These are phyloP conservation scores for Epizoanthus rinbou DNA, from an alignment of 92 coral and sea anemone genomes.

Conservation along the genomic window DNA sequence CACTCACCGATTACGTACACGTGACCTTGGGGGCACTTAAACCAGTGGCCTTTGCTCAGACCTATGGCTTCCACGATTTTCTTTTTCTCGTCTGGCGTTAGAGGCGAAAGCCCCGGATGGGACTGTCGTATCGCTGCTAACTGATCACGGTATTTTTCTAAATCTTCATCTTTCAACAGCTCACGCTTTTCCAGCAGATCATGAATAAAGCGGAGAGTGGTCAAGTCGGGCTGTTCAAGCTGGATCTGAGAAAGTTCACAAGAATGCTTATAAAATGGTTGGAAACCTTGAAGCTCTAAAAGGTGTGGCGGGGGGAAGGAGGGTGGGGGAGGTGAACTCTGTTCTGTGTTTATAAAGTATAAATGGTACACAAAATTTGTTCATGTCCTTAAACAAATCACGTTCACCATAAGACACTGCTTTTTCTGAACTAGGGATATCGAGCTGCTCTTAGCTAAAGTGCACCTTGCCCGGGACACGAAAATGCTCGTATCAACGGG, in stretches of 20 bases:
- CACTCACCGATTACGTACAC: slow-evolving; percentile 81
- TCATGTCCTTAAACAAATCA: no score
- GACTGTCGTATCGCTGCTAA: slow-evolving; percentile 11
- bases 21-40: slow-evolving; percentile 87
- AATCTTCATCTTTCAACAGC: slow-evolving; percentile 51
- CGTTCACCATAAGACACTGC: no score
- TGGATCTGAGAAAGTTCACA: background rate
- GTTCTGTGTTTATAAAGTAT: no score
- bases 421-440: no score
- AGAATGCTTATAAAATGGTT: no score
- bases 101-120: slow-evolving; percentile 41
- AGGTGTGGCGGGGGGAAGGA: no score
- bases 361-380: no score
- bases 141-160: slow-evolving; percentile 44
- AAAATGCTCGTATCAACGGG: no score
- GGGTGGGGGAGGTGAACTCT: no score
- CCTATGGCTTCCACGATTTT: slow-evolving; percentile 77
- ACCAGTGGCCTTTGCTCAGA: slow-evolving; percentile 85
- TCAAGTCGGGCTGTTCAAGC: slow-evolving; percentile 44
- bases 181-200: slow-evolving; percentile 47
- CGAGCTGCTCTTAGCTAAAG: no score
- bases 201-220: slow-evolving; percentile 29
- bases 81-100: slow-evolving; percentile 72
- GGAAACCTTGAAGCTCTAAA: no score
- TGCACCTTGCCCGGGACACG: no score